Conservation (phyloP, 2,888 invertebrate genomes). For the Phytoseiulus persimilis region DNA sequence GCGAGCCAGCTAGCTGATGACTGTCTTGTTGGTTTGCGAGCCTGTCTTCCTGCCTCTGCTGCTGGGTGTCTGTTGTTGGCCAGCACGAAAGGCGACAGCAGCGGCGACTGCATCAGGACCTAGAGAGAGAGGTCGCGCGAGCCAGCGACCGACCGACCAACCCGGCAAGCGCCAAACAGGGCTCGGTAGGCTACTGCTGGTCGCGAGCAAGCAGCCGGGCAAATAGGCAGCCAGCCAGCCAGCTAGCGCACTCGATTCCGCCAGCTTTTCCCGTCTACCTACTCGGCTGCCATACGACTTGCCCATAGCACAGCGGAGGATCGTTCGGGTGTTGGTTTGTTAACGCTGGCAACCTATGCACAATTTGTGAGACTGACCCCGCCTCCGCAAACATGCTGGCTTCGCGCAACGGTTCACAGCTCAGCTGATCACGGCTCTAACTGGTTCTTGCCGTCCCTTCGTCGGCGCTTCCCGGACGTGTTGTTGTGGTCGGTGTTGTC, state of each 20-base stretch:
- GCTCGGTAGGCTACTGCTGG: neutral
- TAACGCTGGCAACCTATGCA: neutral
- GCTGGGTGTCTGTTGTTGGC: neutral
- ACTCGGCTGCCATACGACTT: neutral
- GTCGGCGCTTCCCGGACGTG: neutral
- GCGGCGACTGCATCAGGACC: neutral
- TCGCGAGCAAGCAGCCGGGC: neutral
- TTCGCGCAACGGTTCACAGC: neutral
- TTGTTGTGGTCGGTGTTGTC: neutral
- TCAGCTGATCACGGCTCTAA: neutral
- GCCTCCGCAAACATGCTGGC: neutral
- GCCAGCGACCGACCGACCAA: neutral
- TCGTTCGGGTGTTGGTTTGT: neutral
- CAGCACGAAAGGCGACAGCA: neutral
- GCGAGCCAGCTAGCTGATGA: neutral
- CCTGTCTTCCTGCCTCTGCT: neutral
- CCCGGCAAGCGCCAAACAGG: slow-evolving; percentile 5
- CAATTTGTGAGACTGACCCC: neutral
- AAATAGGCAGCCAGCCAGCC: neutral
- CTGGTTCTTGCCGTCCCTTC: neutral
- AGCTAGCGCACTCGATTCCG: neutral
- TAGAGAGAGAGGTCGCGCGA: neutral
- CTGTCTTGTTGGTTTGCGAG: neutral
- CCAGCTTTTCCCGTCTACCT: neutral
- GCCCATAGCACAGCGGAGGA: neutral